These are phyloP conservation scores for Saccopteryx leptura DNA, from an alignment of 2,113 vertebrate species.

Conservation along the genomic window DNA sequence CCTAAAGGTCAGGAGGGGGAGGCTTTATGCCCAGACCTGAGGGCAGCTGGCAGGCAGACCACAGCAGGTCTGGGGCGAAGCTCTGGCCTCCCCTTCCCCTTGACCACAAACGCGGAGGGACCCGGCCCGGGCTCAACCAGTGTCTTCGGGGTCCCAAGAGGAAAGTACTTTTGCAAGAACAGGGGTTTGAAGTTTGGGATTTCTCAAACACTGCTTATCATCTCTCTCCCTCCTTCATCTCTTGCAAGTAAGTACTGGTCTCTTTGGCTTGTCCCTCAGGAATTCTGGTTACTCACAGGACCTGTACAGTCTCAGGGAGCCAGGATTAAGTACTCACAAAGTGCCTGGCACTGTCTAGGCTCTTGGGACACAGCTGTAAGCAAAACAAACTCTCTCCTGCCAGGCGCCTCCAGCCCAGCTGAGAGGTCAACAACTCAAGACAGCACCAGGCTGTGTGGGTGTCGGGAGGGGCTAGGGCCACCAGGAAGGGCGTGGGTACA, in stretches of 20 bases:
- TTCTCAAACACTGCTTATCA: not conserved
- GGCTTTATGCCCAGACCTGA: not conserved
- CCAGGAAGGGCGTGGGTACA: not conserved
- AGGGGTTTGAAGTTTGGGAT: not conserved
- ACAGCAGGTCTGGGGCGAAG: not conserved
- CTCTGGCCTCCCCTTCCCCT: not conserved
- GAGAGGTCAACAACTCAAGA: not conserved
- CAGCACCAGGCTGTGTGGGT: not conserved
- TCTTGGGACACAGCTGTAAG: not conserved
- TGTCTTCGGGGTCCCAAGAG: not conserved
- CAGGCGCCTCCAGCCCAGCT: not conserved
- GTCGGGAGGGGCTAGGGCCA: not conserved
- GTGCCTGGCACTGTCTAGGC: not conserved
- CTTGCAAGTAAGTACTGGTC: not conserved
- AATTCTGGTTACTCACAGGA: not conserved
- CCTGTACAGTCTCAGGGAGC: not conserved
- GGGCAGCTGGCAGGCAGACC: not conserved
- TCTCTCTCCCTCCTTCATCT: not conserved
- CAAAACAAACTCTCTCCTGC: not conserved
- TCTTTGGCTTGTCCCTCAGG: not conserved
- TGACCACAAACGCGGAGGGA: rapidly evolving
- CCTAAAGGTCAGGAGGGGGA: not conserved
- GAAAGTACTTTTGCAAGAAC: not conserved
- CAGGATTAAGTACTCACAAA: not conserved
- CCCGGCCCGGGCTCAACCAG: not conserved